Conservation (phyloP, 2,113 vertebrate species). For the Albula glossodonta region DNA sequence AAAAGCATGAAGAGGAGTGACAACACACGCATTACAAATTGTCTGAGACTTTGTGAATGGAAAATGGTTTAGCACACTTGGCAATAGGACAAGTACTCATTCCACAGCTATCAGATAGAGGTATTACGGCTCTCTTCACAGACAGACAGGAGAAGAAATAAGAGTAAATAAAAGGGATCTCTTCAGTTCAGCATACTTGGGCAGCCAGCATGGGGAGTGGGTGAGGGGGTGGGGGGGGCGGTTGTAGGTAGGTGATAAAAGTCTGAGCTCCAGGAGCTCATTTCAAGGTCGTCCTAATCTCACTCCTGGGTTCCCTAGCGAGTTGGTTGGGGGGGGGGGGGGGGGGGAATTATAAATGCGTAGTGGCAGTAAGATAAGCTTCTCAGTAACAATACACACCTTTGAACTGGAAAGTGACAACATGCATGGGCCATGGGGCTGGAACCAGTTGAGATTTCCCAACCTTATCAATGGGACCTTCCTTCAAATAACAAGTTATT, state of each 20-base stretch:
- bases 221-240: neutral
- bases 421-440: neutral
- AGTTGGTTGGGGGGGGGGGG: neutral
- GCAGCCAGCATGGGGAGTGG: neutral
- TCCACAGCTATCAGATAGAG: conserved; percentile 41
- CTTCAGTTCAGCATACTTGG: conserved; percentile 4
- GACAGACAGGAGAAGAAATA: conserved; percentile 12
- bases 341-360: conserved; percentile 9
- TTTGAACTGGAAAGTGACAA: conserved; percentile 17
- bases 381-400: conserved; percentile 23
- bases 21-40: conserved; percentile 31
- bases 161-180: conserved; percentile 24
- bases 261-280: conserved; percentile 9
- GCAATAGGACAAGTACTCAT: conserved; percentile 38
- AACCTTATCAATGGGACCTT: neutral
- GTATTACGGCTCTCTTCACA: neutral
- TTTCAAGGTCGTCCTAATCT: conserved; percentile 49
- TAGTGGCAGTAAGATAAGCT: conserved; percentile 14
- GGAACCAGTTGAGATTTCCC: conserved; percentile 14
- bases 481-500: conserved; percentile 12
- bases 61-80: conserved; percentile 64
- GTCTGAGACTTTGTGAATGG: conserved; percentile 74
- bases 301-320: conserved; percentile 33
- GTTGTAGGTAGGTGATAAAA: conserved; percentile 15
- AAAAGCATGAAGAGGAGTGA: conserved; percentile 45